A percentile compares a stretch with the other conserved stretches of the same genome.
Evolutionary conservation across 35 echinoderm and acorn worm genomes (phyloP).

Genomic region (Stichopus chloronotus): DNA sequence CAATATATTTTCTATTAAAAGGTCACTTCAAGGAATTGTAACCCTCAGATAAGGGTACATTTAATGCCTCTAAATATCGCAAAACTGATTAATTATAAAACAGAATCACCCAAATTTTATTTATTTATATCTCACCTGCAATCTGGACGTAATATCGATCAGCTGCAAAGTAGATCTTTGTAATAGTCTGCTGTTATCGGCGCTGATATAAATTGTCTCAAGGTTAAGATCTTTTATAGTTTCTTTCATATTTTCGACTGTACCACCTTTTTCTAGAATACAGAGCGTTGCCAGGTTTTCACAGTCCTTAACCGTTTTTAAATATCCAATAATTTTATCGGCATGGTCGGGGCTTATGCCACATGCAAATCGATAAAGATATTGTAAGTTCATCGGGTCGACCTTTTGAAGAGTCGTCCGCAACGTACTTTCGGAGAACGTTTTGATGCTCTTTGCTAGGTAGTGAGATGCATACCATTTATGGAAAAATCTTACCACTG

Average conservation of each 20-base stretch:
- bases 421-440: neutral
- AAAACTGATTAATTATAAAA: too few species aligned
- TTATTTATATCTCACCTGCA: neutral
- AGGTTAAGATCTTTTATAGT: neutral
- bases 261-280: neutral
- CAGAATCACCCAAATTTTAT: neutral
- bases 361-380: slow-evolving; percentile 31
- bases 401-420: neutral
- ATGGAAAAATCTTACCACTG: slow-evolving; percentile 6
- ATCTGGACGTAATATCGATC: neutral
- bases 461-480: slow-evolving; percentile 4
- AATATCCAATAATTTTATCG: neutral
- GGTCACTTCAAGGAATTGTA: too few species aligned
- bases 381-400: slow-evolving; percentile 17
- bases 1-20: too few species aligned
- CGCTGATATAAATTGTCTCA: neutral
- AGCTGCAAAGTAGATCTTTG: slow-evolving; percentile 30
- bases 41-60: too few species aligned
- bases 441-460: neutral
- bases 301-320: neutral
- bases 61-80: too few species aligned
- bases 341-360: neutral
- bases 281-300: neutral
- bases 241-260: slow-evolving; percentile 5
- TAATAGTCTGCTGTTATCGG: neutral